These are phyloP conservation scores for Brachyptera risi DNA, from an alignment of 2,888 invertebrate genomes.

Conservation along the genomic window DNA sequence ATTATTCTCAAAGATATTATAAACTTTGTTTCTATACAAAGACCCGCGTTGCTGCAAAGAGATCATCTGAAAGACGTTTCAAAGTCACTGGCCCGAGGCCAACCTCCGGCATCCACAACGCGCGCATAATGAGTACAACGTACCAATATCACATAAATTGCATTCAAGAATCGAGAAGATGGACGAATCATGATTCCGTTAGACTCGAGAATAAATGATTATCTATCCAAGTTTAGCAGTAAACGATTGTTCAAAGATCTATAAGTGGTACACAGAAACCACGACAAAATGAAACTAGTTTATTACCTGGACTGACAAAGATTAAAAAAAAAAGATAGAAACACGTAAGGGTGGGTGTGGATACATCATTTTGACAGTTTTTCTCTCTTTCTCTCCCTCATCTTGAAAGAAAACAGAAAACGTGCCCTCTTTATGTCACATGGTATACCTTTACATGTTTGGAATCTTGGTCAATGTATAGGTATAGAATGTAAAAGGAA, in stretches of 20 bases:
- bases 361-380: background rate
- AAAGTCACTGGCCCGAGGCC: no score
- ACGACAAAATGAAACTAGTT: background rate
- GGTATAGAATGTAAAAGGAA: background rate
- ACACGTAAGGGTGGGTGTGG: background rate
- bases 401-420: background rate
- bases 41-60: no score
- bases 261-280: background rate
- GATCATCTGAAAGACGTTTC: no score
- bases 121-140: no score
- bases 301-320: background rate
- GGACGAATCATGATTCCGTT: no score
- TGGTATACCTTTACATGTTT: background rate
- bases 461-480: background rate
- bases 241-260: background rate
- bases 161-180: no score
- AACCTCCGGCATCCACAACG: no score
- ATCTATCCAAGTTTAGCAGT: background rate
- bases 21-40: no score
- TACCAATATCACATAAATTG: constrained; percentile 14
- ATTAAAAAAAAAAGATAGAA: no score
- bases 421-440: background rate
- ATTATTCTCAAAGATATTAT: no score
- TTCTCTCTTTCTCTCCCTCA: background rate
- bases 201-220: background rate